These are phyloP conservation scores for Apantesis nais DNA, from an alignment of 2,888 invertebrate genomes.

Conservation along the genomic window DNA sequence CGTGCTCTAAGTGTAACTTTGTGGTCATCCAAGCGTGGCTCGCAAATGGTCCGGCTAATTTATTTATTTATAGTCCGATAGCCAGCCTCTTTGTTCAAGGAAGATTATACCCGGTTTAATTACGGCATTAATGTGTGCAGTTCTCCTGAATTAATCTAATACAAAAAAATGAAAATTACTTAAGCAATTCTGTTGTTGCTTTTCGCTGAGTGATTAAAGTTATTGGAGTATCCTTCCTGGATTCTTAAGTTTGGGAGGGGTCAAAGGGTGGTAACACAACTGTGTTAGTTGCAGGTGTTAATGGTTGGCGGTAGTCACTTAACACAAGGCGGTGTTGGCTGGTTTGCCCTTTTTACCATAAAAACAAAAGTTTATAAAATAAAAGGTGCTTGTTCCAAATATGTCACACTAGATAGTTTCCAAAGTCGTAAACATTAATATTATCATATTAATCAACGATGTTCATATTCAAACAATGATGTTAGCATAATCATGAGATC, in stretches of 20 bases:
- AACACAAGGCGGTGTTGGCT: too few species aligned
- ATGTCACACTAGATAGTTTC: background rate
- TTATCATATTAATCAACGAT: background rate
- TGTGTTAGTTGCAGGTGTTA: too few species aligned
- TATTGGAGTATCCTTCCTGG: too few species aligned
- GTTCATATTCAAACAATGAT: background rate
- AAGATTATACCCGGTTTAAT: constrained; percentile 37
- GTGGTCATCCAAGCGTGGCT: constrained; percentile 55
- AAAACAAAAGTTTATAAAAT: background rate
- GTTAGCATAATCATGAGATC: background rate
- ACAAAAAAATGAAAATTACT: background rate
- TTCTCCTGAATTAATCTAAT: constrained; percentile 10
- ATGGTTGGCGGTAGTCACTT: too few species aligned
- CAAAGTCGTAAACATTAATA: background rate
- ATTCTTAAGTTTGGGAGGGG: too few species aligned
- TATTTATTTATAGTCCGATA: constrained; percentile 64
- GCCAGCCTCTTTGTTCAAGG: constrained; percentile 31
- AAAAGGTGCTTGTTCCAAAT: background rate
- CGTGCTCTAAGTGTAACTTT: constrained; percentile 55
- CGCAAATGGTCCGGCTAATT: constrained; percentile 60
- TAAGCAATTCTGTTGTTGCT: background rate
- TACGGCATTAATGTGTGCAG: constrained; percentile 23
- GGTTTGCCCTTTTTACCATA: background rate
- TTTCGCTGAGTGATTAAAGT: background rate
- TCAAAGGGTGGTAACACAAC: too few species aligned